Conservation (phyloP, 92 coral and sea anemone species). For the Micromussa lordhowensis region DNA sequence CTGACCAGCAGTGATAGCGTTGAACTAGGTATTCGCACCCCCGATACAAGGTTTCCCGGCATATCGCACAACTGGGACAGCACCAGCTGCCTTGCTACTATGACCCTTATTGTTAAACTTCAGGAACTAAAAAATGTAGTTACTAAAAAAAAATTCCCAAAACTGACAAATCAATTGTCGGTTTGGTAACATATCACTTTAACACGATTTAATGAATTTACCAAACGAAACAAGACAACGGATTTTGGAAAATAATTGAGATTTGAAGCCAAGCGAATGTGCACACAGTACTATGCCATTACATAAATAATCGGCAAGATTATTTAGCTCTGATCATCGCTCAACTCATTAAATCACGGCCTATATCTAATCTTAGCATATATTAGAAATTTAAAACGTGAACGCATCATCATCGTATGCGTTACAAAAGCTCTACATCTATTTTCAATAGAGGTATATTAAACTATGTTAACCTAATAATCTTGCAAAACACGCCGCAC, state of each 20-base stretch:
- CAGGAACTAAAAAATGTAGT: neutral
- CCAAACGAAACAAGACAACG: neutral
- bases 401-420: conserved; percentile 10
- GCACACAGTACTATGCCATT: neutral
- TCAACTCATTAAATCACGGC: neutral
- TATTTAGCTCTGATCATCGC: conserved; percentile 1
- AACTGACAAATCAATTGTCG: conserved; percentile 2
- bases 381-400: conserved; percentile 1
- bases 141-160: neutral
- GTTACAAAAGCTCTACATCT: conserved; percentile 27
- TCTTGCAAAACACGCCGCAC: conserved; percentile 24
- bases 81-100: neutral
- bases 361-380: neutral
- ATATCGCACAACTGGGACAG: neutral
- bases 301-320: conserved; percentile 9
- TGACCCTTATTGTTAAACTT: neutral
- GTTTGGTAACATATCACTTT: neutral
- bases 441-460: neutral
- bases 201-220: neutral
- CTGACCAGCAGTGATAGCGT: conserved; percentile 47
- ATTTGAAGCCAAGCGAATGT: neutral
- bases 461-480: conserved; percentile 3
- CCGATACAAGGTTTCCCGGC: neutral
- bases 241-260: neutral
- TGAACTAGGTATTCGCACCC: neutral